Evolutionary conservation across 2,888 invertebrate species (phyloP).

Genomic region (Drosophila niveifrons): DNA sequence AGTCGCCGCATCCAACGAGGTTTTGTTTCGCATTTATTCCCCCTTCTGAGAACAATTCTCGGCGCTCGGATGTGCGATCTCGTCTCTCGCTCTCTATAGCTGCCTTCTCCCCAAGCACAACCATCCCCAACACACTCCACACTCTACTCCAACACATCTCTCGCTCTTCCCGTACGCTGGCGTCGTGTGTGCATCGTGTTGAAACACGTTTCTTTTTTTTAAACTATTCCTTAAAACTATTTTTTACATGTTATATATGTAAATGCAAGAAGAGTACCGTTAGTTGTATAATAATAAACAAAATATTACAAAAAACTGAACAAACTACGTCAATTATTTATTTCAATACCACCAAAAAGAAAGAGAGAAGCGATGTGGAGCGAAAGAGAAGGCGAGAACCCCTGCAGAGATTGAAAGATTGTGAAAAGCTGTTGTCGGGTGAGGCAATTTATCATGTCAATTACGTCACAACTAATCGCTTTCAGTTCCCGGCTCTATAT

Average conservation of each 20-base stretch:
- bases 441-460: neutral
- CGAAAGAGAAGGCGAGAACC: neutral
- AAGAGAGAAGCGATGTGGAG: neutral
- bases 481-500: neutral
- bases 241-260: slow-evolving; percentile 85
- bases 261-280: slow-evolving; percentile 72
- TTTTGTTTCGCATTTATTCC: slow-evolving; percentile 67
- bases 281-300: slow-evolving; percentile 76
- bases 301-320: slow-evolving; percentile 33
- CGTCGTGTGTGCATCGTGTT: slow-evolving; percentile 48
- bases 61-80: slow-evolving; percentile 1
- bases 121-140: neutral
- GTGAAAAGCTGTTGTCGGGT: neutral
- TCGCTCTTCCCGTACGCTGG: slow-evolving; percentile 11
- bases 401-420: neutral
- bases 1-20: slow-evolving; percentile 1
- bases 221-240: slow-evolving; percentile 77
- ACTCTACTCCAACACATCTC: neutral
- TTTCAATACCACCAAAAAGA: neutral
- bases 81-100: slow-evolving; percentile 11
- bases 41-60: slow-evolving; percentile 43
- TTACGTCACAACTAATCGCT: neutral
- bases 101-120: slow-evolving; percentile 8
- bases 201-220: slow-evolving; percentile 57
- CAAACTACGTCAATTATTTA: neutral